Evolutionary conservation across 2,797 vertebrate species (phyloP), one percentile per base, ranked within the genome.

Genomic region (Enteromius fasciolatus): DNA sequence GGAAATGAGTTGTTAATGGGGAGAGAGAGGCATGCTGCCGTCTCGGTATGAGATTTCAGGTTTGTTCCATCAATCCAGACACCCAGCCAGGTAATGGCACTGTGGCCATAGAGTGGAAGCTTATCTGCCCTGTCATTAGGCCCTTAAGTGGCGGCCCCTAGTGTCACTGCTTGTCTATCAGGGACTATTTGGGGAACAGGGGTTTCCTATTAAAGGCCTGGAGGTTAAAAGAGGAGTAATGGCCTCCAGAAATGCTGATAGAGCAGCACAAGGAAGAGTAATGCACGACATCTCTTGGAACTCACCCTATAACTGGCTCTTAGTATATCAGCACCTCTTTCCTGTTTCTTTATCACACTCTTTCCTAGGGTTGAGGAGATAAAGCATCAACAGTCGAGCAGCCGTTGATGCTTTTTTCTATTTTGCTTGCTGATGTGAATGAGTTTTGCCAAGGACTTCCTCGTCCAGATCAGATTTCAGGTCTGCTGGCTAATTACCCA

Each of bases 131-230:
- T 76, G 83, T 90, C 90, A 93, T 93, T 94, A 94, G 90, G 82
- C 89, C 57, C 88, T 91, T 93, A 93, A 93, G 88, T 90, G 89
- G 85, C 82, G 81, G 72, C 84, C 89, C 87, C 89, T 89, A 54
- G 87, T 93, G 93, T 93, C 93, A 88, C 89, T 90, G 88, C 90
- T 92, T 90, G 91, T 93, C 91, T 87, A 89, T 94, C 93, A 93
- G 88, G 88, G 85, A 87, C 78, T 82, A 91, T 93, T 93, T 91
- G 87, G 82, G 48, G 77, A 89, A 89, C 86, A 78, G 64, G 79
- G 89, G 82, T 86, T 90, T 88, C 88, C 85, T 83, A 85, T 89
- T 83, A 85, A 57, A 73, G 59, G 25, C 72, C 64, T 36, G 15
- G 50, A 76, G 63, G 79, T 77, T 77, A 69, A 70, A n/a, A 83